A percentile compares a stretch with the other conserved stretches of the same genome.
Conservation (phyloP, 2,113 vertebrate genomes). For the Apistogramma diplotaenia region DNA sequence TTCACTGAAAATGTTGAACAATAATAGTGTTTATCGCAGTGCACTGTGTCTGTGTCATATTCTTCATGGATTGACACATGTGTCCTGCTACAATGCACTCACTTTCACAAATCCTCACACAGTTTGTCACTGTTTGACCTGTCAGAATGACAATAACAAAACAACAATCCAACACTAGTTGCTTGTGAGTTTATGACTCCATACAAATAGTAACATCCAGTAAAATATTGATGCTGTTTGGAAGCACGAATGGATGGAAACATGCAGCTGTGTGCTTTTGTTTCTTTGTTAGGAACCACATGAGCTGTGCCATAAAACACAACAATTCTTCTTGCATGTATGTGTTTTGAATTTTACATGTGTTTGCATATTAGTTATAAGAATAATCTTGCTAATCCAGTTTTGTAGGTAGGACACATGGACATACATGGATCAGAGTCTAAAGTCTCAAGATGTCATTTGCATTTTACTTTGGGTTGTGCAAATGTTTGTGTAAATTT, state of each 20-base stretch:
- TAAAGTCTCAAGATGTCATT: fast-evolving
- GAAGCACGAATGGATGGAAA: not conserved
- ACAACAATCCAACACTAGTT: not conserved
- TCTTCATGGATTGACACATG: not conserved
- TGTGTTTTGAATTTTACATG: not conserved
- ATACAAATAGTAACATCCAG: not conserved
- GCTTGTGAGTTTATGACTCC: not conserved
- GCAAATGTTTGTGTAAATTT: not conserved
- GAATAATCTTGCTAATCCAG: slow-evolving; percentile 76
- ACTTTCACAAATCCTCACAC: not conserved
- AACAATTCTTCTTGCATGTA: not conserved
- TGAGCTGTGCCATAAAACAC: not conserved
- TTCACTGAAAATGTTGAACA: not conserved
- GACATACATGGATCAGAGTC: slow-evolving; percentile 57
- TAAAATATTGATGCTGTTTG: not conserved
- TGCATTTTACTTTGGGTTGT: not conserved
- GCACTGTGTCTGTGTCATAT: not conserved
- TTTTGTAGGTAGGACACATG: slow-evolving; percentile 77
- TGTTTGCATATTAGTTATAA: slow-evolving; percentile 66
- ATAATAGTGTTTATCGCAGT: not conserved
- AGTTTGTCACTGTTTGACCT: not conserved
- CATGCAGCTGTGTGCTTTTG: not conserved
- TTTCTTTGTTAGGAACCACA: not conserved
- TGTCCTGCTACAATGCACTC: too few species aligned
- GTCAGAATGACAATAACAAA: not conserved